Conservation (phyloP, 2,888 invertebrate species). For the Netelia inedita region DNA sequence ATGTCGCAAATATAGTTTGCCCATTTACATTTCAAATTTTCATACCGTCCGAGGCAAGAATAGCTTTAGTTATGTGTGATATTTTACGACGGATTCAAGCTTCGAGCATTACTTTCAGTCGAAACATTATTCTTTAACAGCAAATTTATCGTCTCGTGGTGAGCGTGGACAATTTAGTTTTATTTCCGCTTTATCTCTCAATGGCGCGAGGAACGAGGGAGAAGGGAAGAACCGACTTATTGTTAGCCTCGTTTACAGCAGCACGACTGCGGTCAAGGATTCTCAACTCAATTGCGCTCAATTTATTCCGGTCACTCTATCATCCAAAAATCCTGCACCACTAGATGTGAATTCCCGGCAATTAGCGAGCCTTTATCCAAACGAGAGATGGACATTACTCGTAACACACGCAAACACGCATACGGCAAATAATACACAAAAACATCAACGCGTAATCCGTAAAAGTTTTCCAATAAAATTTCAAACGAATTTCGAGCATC, state of each 20-base stretch:
- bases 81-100: slow-evolving; percentile 20
- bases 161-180: slow-evolving; percentile 65
- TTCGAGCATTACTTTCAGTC: slow-evolving; percentile 1
- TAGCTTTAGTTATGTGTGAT: slow-evolving; percentile 10
- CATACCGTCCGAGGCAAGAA: not conserved
- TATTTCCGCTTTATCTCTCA: slow-evolving; percentile 69
- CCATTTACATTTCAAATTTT: not conserved
- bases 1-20: not conserved
- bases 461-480: not conserved
- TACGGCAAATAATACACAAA: not conserved
- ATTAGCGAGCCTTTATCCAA: not conserved
- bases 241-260: too few relatives aligned
- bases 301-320: slow-evolving; percentile 75
- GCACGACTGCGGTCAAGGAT: slow-evolving; percentile 50
- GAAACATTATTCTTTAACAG: slow-evolving; percentile 54
- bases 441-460: not conserved
- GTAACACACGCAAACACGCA: not conserved
- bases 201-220: not conserved
- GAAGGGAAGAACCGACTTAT: slow-evolving; percentile 60
- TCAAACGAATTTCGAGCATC: too few relatives aligned
- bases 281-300: slow-evolving; percentile 72
- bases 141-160: slow-evolving; percentile 70
- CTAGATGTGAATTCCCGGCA: too few relatives aligned
- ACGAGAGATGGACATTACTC: not conserved
- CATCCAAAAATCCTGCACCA: not conserved